These are phyloP conservation scores for Heliconius cydno DNA, from an alignment of 2,888 invertebrate genomes.

Conservation along the genomic window DNA sequence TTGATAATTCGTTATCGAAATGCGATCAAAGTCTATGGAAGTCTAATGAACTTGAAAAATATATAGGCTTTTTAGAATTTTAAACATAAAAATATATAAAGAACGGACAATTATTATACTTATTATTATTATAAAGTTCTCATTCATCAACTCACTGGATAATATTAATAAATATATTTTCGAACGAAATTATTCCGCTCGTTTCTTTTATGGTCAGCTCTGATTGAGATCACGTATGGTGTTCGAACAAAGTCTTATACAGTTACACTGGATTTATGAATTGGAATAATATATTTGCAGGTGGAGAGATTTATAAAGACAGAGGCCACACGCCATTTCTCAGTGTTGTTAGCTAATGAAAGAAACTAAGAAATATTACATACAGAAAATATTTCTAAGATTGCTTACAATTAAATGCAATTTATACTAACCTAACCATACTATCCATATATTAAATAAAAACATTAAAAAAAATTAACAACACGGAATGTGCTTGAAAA, in stretches of 20 bases:
- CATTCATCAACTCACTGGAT: slow-evolving; percentile 3
- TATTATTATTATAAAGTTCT: not conserved
- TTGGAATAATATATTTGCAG: slow-evolving; percentile 67
- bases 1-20: slow-evolving; percentile 36
- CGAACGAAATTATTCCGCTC: slow-evolving; percentile 35
- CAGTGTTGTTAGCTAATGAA: slow-evolving; percentile 44
- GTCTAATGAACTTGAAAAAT: not conserved
- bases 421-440: not conserved
- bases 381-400: slow-evolving; percentile 4
- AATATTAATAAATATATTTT: slow-evolving; percentile 31
- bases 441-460: not conserved
- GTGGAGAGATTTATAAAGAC: slow-evolving; percentile 71
- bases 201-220: slow-evolving; percentile 41
- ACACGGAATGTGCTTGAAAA: slow-evolving; percentile 56
- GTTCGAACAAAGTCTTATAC: slow-evolving; percentile 65
- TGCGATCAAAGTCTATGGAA: slow-evolving; percentile 6
- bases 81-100: not conserved
- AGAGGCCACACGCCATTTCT: slow-evolving; percentile 58
- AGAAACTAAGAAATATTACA: slow-evolving; percentile 46
- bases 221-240: slow-evolving; percentile 54
- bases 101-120: not conserved
- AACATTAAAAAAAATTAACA: slow-evolving; percentile 32
- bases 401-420: not conserved
- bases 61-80: not conserved
- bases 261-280: slow-evolving; percentile 65